Conservation (phyloP, 2,888 invertebrate genomes). For the Lymantria monacha region DNA sequence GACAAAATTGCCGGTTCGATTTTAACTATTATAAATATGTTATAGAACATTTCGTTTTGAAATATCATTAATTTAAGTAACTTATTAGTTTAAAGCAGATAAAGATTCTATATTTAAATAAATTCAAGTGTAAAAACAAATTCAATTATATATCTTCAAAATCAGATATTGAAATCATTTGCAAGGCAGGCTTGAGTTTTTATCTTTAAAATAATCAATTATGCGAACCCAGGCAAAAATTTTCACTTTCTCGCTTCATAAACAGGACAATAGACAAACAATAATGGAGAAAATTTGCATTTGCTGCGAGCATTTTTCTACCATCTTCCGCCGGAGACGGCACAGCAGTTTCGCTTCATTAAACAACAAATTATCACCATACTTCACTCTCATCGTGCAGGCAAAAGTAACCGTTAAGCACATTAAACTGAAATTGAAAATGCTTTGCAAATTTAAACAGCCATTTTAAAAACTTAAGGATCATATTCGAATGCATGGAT, state of each 20-base stretch:
- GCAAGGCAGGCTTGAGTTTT: too few species aligned
- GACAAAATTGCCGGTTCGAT: slow-evolving; percentile 31
- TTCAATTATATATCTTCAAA: too few species aligned
- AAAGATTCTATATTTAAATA: too few species aligned
- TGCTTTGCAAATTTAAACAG: slow-evolving; percentile 35
- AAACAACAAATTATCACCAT: slow-evolving; percentile 77
- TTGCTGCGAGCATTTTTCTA: slow-evolving; percentile 70
- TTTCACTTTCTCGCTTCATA: slow-evolving; percentile 64
- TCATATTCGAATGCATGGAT: slow-evolving; percentile 49
- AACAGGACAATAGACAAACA: slow-evolving; percentile 77
- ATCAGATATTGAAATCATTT: too few species aligned
- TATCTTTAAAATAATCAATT: slow-evolving; percentile 24
- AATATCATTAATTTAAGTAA: too few species aligned
- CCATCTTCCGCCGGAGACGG: slow-evolving; percentile 69
- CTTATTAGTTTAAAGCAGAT: too few species aligned
- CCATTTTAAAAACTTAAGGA: slow-evolving; percentile 47
- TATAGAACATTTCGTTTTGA: too few species aligned
- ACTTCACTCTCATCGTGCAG: slow-evolving; percentile 59
- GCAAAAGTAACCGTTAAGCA: slow-evolving; percentile 65
- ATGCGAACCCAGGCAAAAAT: slow-evolving; percentile 36
- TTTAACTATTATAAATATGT: too few species aligned
- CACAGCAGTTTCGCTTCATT: slow-evolving; percentile 73
- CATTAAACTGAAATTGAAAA: slow-evolving; percentile 40
- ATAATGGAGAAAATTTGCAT: slow-evolving; percentile 76
- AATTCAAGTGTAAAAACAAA: too few species aligned